phyloP scores from a whole-genome alignment of 1,140 invertebrate species.

The Vanessa atalanta region DNA sequence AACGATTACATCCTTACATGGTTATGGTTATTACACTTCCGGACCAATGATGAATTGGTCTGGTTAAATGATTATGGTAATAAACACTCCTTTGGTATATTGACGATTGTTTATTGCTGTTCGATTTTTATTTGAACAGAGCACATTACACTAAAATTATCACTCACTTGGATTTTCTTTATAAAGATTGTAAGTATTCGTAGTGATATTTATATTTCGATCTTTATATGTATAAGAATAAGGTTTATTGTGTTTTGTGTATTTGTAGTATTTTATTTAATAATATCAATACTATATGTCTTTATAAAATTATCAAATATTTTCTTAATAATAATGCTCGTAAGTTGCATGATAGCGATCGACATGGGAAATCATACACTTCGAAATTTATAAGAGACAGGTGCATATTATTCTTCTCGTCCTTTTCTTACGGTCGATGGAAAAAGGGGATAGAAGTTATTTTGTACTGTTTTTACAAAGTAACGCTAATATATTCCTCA shows the following conservation, averaged over 20 bases:
- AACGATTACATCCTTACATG: conserved; percentile 42
- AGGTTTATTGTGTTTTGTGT: background rate
- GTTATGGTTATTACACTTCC: conserved; percentile 31
- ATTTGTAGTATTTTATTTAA: background rate
- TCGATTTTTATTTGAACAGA: background rate
- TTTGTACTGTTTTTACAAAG: conserved; percentile 13
- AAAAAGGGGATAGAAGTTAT: conserved; percentile 7
- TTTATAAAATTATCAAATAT: background rate
- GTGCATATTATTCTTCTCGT: background rate
- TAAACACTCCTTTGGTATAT: background rate
- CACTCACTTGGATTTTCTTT: background rate
- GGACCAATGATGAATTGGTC: conserved; percentile 13
- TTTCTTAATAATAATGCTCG: background rate
- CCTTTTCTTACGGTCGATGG: background rate
- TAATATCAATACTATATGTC: background rate
- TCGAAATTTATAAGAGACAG: background rate
- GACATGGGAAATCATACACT: background rate
- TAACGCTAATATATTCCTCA: conserved; percentile 65
- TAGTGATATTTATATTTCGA: too few species aligned
- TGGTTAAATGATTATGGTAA: conserved; percentile 7
- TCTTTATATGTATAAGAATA: too few species aligned
- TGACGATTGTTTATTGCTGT: background rate
- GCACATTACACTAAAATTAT: background rate
- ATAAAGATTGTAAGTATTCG: background rate
- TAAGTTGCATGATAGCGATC: background rate